These are phyloP conservation scores for Mayetiola destructor DNA, from an alignment of 2,888 invertebrate species.

Conservation along the genomic window DNA sequence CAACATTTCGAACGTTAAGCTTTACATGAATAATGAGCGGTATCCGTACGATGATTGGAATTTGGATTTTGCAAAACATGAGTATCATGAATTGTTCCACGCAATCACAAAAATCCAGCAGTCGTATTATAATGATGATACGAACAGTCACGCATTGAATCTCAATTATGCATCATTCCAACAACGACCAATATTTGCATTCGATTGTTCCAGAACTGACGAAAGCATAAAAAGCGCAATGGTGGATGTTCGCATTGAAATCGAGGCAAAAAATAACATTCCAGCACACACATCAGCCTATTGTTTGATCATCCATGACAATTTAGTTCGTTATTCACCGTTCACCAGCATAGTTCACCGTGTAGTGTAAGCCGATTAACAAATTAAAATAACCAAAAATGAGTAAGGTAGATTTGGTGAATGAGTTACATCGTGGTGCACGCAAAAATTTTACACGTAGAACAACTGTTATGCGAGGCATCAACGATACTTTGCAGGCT, in stretches of 20 bases:
- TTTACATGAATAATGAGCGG: constrained; percentile 27
- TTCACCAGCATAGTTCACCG: neutral
- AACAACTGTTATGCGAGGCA: neutral
- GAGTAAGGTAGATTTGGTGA: neutral
- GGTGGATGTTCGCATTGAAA: constrained; percentile 23
- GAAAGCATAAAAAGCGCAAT: constrained; percentile 22
- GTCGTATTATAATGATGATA: constrained; percentile 19
- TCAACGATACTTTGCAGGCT: neutral
- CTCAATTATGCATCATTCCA: constrained; percentile 15
- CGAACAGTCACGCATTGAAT: too few relatives aligned
- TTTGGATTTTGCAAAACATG: constrained; percentile 22
- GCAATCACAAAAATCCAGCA: constrained; percentile 23
- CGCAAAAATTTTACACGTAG: neutral
- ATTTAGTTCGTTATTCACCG: constrained; percentile 18
- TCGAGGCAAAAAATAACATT: constrained; percentile 21
- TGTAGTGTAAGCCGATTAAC: neutral
- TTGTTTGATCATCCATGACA: constrained; percentile 18
- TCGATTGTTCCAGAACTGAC: constrained; percentile 23
- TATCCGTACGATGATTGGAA: constrained; percentile 29
- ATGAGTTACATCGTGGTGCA: neutral
- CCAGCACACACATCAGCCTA: constrained; percentile 20
- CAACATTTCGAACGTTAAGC: constrained; percentile 26
- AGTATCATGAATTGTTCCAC: constrained; percentile 22
- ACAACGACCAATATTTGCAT: constrained; percentile 21
- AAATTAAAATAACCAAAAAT: neutral